Base-by-base conservation (phyloP, 2,797 vertebrate genomes). In the Microctenopoma steveboyesi region DNA sequence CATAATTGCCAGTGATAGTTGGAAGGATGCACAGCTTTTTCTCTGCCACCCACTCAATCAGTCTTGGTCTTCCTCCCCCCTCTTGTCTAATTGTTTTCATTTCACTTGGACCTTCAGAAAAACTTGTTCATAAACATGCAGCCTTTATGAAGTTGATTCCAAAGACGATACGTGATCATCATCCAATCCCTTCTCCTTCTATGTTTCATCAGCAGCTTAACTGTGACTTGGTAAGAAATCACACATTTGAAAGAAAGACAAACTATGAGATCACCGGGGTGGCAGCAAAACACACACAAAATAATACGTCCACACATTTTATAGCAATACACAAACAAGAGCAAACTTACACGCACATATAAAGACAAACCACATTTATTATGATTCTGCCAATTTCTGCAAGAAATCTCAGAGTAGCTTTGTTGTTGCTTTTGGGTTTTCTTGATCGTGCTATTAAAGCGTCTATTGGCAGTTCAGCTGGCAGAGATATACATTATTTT, bases 361-460 rank as follows among this genome's bases (percentile, higher is more conserved):
- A 28, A 2, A 43, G 39, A 68, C 27, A 43, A 81, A 74, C 89
- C 84, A 66, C 81, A 82, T 83, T 86, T 76, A 83, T 76, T 81
- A 75, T 30, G 74, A 78, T 72, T 85, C 78, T 78, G 77, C 87
- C 86, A 83, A 78, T 76, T 80, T 81, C 88, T 89, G 87, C 79
- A 79, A 90, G 87, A 83, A 89, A 83, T 91, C 88, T 87, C 72
- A 83, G 83, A 78, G 74, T 18, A 78, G 81, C 83, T 86, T 73
- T 84, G 82, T 85, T 83, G 85, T 81, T 80, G 74, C 82, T 88
- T 84, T 88, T 1, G 75, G 90, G 79, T 86, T 93, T 89, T 82
- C 90, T 88, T 90, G 85, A 89, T 91, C 81, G 8, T 83, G 74
- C 79, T 86, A 89, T 91, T 90, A 88, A 90, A 89, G 81, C 43